Evolutionary conservation across 2,888 invertebrate genomes (phyloP).

Genomic region (Psylliodes chrysocephalus): DNA sequence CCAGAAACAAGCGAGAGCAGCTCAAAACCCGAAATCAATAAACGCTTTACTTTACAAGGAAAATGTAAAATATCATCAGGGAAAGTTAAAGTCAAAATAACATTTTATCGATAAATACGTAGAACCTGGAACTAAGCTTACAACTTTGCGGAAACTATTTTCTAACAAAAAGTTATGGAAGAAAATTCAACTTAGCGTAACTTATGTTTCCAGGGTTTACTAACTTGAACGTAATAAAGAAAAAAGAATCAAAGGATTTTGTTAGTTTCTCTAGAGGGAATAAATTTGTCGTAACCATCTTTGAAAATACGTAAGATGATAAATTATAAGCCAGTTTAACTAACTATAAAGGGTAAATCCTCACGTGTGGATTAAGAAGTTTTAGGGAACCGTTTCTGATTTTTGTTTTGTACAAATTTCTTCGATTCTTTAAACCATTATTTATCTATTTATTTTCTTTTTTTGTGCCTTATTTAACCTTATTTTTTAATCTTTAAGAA

Average conservation of each 20-base stretch:
- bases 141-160: neutral
- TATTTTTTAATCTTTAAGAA: too few relatives aligned
- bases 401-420: too few relatives aligned
- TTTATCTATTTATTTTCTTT: too few relatives aligned
- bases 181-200: neutral
- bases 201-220: neutral
- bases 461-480: too few relatives aligned
- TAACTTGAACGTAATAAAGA: neutral
- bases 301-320: too few relatives aligned
- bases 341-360: too few relatives aligned
- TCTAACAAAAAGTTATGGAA: neutral
- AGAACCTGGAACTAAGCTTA: neutral
- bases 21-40: neutral
- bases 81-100: neutral
- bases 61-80: neutral
- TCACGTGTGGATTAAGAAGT: too few relatives aligned
- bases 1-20: neutral
- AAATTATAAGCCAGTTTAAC: too few relatives aligned
- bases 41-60: neutral
- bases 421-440: too few relatives aligned
- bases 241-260: neutral
- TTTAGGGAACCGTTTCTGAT: too few relatives aligned
- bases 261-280: neutral
- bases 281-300: too few relatives aligned
- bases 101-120: neutral